Percentiles rank a stretch among this genome's conserved stretches.
phyloP scores from a whole-genome alignment of 2,113 vertebrate genomes.

The Gracilinanus agilis region DNA sequence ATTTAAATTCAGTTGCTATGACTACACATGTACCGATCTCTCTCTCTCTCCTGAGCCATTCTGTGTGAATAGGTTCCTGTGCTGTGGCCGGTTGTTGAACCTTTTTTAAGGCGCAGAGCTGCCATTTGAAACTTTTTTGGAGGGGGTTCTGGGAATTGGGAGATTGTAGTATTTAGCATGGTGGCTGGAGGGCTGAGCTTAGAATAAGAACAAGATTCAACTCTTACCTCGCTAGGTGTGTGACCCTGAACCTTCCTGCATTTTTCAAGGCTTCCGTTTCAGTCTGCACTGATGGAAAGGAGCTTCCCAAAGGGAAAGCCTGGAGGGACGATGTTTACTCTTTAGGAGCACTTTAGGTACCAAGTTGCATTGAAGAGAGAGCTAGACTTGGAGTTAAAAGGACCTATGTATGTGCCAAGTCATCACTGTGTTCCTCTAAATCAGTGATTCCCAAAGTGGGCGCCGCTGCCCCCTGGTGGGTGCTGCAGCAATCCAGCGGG shows the following conservation, averaged over 20 bases:
- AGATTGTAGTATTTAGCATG: not conserved
- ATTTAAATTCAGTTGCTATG: not conserved
- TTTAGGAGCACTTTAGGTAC: not conserved
- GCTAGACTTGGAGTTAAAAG: not conserved
- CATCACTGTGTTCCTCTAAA: not conserved
- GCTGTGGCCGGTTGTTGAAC: not conserved
- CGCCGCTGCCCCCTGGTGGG: too few species aligned
- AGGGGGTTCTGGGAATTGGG: not conserved
- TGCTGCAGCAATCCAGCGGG: too few species aligned
- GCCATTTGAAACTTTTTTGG: too few species aligned
- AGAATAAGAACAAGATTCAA: not conserved
- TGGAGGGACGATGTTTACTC: not conserved
- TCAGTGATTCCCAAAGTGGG: too few species aligned
- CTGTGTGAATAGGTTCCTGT: not conserved
- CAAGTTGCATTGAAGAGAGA: too few species aligned
- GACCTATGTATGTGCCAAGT: not conserved
- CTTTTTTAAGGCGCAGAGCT: not conserved
- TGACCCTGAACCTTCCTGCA: not conserved
- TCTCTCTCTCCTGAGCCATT: not conserved
- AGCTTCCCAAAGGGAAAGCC: not conserved
- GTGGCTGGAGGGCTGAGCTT: not conserved
- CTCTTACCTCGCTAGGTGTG: not conserved
- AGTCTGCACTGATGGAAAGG: not conserved
- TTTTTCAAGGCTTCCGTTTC: not conserved
- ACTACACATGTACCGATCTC: not conserved